Conservation (phyloP, 2,113 vertebrate genomes). For the Chionis minor region DNA sequence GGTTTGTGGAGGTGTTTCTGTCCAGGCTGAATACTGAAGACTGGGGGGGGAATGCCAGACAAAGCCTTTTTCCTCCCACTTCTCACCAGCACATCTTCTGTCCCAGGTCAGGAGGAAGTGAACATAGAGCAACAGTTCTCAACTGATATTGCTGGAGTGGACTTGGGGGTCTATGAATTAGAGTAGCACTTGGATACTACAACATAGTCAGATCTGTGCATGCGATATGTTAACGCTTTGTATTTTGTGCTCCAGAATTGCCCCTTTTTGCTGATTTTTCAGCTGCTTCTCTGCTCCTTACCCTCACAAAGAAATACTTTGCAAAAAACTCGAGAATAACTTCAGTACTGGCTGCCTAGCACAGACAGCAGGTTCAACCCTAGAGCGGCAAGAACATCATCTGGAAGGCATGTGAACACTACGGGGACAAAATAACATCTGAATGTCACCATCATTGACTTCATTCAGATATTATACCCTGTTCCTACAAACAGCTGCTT, state of each 20-base stretch:
- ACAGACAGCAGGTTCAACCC: not conserved
- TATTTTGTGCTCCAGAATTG: not conserved
- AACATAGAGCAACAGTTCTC: not conserved
- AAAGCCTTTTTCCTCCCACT: not conserved
- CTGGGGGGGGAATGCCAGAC: not conserved
- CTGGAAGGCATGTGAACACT: not conserved
- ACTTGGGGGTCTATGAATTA: not conserved
- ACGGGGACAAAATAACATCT: not conserved
- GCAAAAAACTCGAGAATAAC: not conserved
- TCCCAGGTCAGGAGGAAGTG: not conserved
- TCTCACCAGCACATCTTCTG: not conserved
- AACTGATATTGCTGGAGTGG: not conserved
- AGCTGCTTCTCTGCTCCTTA: not conserved
- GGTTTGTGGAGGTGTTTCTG: not conserved
- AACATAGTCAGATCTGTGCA: not conserved
- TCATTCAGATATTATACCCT: not conserved
- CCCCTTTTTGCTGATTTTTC: not conserved
- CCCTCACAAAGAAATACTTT: not conserved
- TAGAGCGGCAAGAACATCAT: not conserved
- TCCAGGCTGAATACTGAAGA: not conserved
- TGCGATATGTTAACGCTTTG: not conserved
- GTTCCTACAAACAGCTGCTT: not conserved
- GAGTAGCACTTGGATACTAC: not conserved
- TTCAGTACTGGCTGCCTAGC: not conserved
- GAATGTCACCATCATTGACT: not conserved